Evolutionary conservation across 2,888 invertebrate genomes (phyloP), one percentile per base, ranked within the genome.

Genomic region (Halictus quadricinctus): DNA sequence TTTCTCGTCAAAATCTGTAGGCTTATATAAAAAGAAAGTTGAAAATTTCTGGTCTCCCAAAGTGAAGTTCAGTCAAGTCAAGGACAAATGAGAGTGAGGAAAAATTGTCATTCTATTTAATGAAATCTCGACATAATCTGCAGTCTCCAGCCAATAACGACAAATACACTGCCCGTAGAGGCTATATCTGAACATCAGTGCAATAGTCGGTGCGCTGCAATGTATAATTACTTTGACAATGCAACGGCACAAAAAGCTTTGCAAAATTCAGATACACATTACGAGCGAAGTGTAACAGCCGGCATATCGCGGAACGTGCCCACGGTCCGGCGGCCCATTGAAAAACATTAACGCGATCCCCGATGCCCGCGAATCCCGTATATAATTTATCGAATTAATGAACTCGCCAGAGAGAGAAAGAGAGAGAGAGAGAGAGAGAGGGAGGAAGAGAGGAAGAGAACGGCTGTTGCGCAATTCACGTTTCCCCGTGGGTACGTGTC

Each of bases 401-500:
- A 88, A 83, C 79, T 80, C 70, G 72, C 73, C 12, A 12, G 58
- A n/a, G n/a, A 58, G 58, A 2, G 50, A 12, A 10, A n/a, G n/a
- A 1, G 46, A 0, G 12, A 46, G 69, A 70, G 29, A 29, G 29
- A 29, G n/a, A n/a, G n/a, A n/a, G n/a, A n/a, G n/a, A n/a, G n/a
- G n/a, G n/a, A n/a, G n/a, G n/a, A n/a, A 6, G 50, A 4, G n/a
- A 58, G n/a, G 2, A 13, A 1, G 12, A 46, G 69, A 73, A 64
- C 60, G 73, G 78, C 70, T 77, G 70, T 54, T 72, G 64, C 84
- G 81, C 73, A 58, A 85, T 85, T 82, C 88, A 76, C 80, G 79
- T 87, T 84, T 85, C 85, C 80, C 41, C 43, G 15, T 8, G 64
- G 80, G 25, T 87, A 87, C 79, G 83, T 88, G 87, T 78, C 80